A percentile compares a stretch with the other conserved stretches of the same genome.
These are phyloP conservation scores for Tuta absoluta DNA, from an alignment of 2,888 invertebrate genomes.

Conservation along the genomic window DNA sequence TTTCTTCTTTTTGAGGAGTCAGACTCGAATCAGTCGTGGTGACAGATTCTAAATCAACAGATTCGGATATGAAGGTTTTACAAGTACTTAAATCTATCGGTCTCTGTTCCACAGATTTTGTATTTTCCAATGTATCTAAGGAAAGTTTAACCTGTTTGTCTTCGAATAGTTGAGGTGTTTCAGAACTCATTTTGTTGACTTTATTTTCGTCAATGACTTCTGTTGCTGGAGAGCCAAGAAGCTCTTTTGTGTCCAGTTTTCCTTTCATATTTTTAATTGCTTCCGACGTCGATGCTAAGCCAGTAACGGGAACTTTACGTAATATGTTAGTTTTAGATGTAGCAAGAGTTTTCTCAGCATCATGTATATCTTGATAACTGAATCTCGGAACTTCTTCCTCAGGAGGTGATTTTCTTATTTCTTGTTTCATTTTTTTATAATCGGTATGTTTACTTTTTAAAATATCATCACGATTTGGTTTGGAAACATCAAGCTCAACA, in stretches of 20 bases:
- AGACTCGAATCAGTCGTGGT: background rate
- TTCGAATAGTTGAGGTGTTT: background rate
- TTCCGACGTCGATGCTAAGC: background rate
- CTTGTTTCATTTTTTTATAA: background rate
- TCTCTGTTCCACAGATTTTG: background rate
- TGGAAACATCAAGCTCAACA: background rate
- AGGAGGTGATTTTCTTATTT: conserved; percentile 25
- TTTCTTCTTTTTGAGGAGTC: background rate
- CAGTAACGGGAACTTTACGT: background rate
- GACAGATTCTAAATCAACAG: background rate
- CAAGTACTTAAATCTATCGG: background rate
- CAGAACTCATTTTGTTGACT: background rate
- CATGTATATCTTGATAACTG: conserved; percentile 45
- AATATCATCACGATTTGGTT: background rate
- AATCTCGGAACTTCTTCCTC: conserved; percentile 38
- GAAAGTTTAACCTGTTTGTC: background rate
- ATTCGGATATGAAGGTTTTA: background rate
- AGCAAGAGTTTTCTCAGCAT: conserved; percentile 47
- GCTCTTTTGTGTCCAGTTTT: background rate
- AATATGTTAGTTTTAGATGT: background rate
- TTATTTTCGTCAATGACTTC: background rate
- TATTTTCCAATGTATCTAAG: background rate
- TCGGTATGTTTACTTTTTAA: too few relatives aligned
- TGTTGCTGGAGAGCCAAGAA: background rate
- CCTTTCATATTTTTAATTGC: background rate